Percentiles rank a stretch among this genome's conserved stretches.
These are phyloP conservation scores for Cinara cedri DNA, from an alignment of 2,888 invertebrate species.

Conservation along the genomic window DNA sequence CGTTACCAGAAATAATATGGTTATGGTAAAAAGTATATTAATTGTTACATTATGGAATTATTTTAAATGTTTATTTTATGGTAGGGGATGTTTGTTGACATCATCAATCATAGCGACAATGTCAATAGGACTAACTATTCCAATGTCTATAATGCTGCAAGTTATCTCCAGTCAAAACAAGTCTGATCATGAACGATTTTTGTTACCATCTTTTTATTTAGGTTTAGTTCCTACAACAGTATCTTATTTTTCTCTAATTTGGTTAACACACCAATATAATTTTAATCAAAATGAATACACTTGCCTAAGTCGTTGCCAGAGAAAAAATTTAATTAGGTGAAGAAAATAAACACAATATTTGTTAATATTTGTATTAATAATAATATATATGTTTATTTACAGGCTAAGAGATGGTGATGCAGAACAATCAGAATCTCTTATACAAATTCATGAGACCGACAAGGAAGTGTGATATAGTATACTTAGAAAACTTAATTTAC, in stretches of 20 bases:
- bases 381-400: slow-evolving; percentile 60
- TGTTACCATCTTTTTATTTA: slow-evolving; percentile 58
- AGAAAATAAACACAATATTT: slow-evolving; percentile 3
- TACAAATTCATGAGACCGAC: slow-evolving; percentile 68
- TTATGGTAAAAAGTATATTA: slow-evolving; percentile 72
- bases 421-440: slow-evolving; percentile 74
- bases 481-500: slow-evolving; percentile 37
- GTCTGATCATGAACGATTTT: slow-evolving; percentile 71
- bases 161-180: slow-evolving; percentile 47
- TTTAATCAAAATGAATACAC: slow-evolving; percentile 49
- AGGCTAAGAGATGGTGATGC: slow-evolving; percentile 70
- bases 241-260: slow-evolving; percentile 49
- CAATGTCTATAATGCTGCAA: slow-evolving; percentile 67
- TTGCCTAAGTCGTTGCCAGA: slow-evolving; percentile 38
- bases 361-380: slow-evolving; percentile 57
- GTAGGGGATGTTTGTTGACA: slow-evolving; percentile 92
- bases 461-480: slow-evolving; percentile 66
- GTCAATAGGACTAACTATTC: slow-evolving; percentile 84
- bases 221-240: slow-evolving; percentile 52
- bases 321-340: slow-evolving; percentile 49
- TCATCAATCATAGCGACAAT: slow-evolving; percentile 88
- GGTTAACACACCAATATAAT: slow-evolving; percentile 45
- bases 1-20: slow-evolving; percentile 91
- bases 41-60: background rate
- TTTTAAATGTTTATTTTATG: slow-evolving; percentile 59